Evolutionary conservation across 2,113 vertebrate species (phyloP).

Genomic region (Lasiurus borealis): DNA sequence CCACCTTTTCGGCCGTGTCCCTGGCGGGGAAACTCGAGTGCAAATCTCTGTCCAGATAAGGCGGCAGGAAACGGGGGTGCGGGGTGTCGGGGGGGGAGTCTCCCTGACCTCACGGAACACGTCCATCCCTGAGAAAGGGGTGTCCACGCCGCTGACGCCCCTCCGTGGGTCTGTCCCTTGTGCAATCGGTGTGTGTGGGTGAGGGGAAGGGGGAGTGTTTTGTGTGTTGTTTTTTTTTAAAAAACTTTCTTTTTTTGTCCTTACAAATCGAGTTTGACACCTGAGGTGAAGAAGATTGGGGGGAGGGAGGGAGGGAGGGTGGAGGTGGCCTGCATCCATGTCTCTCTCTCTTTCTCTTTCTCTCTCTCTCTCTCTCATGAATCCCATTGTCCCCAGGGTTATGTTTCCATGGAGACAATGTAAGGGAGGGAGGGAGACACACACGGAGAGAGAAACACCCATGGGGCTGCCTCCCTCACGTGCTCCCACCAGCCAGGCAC

Average conservation of each 20-base stretch:
- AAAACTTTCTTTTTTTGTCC: constrained; percentile 38
- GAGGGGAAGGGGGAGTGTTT: neutral
- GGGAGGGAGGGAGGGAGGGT: no score
- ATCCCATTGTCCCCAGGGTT: no score
- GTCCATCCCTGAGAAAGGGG: constrained; percentile 90
- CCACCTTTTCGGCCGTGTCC: constrained; percentile 62
- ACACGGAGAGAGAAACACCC: no score
- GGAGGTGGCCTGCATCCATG: neutral
- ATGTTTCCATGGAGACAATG: no score
- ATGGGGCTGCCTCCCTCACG: no score
- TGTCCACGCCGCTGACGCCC: constrained; percentile 76
- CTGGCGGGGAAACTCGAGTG: constrained; percentile 84
- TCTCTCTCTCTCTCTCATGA: no score
- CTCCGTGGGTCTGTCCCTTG: constrained; percentile 79
- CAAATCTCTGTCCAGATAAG: constrained; percentile 87
- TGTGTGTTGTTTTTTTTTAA: neutral
- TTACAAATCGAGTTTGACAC: constrained; percentile 85
- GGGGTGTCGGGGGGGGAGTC: constrained; percentile 81
- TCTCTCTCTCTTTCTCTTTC: no score
- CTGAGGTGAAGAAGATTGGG: constrained; percentile 86
- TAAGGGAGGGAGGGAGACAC: no score
- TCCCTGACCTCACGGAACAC: constrained; percentile 85
- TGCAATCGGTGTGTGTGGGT: constrained; percentile 80
- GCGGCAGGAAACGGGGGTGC: constrained; percentile 76
- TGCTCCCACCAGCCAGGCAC: no score